Conservation (phyloP, 2,888 invertebrate species). For the Ophion obscuratus region DNA sequence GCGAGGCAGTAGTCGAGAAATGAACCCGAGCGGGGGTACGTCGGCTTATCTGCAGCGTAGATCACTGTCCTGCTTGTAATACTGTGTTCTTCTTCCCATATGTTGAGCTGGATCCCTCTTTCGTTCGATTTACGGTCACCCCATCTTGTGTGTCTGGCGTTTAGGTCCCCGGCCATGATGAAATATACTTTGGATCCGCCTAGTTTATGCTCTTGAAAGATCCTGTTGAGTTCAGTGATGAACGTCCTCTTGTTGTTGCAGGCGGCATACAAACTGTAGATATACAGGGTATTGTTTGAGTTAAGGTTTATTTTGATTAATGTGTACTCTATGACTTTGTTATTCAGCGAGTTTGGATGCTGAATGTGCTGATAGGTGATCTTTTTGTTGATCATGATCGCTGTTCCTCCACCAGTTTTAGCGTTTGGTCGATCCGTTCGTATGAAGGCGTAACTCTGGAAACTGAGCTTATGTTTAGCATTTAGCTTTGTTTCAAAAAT, state of each 20-base stretch:
- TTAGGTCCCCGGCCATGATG: slow-evolving; percentile 63
- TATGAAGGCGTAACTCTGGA: slow-evolving; percentile 23
- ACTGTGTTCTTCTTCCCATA: slow-evolving; percentile 39
- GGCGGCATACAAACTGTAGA: slow-evolving; percentile 59
- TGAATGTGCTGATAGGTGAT: neutral
- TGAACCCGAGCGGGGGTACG: too few species aligned
- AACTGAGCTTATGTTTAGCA: slow-evolving; percentile 35
- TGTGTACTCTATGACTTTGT: slow-evolving; percentile 9
- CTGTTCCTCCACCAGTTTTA: neutral
- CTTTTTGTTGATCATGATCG: neutral
- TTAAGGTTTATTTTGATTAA: neutral
- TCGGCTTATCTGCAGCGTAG: too few species aligned
- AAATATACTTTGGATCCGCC: slow-evolving; percentile 34
- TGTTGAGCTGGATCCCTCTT: neutral
- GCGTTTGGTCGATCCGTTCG: slow-evolving; percentile 1
- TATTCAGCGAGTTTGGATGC: neutral
- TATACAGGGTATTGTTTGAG: slow-evolving; percentile 32
- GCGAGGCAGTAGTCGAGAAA: too few species aligned
- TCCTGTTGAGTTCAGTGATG: slow-evolving; percentile 49
- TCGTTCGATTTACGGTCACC: slow-evolving; percentile 2
- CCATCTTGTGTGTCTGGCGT: slow-evolving; percentile 53
- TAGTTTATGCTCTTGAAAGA: slow-evolving; percentile 34
- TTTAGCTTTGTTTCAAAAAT: slow-evolving; percentile 20
- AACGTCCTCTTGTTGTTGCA: slow-evolving; percentile 55
- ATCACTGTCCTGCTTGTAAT: neutral